Conservation (phyloP, 1,140 invertebrate genomes). For the Ladona fulva region DNA sequence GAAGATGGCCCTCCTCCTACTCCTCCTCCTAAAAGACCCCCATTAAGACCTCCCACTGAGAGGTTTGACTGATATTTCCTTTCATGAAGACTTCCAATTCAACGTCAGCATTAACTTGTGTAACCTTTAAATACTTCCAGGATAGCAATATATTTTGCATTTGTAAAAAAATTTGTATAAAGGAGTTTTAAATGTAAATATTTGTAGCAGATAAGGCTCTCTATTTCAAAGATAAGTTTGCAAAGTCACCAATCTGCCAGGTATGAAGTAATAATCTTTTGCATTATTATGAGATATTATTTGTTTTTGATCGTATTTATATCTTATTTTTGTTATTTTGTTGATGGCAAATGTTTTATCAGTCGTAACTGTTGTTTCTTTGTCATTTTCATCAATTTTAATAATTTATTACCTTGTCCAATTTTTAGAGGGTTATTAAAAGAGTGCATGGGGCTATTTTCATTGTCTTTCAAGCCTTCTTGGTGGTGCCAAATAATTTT, state of each 20-base stretch:
- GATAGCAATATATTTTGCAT: neutral
- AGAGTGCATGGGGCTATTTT: too few species aligned
- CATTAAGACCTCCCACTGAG: constrained; percentile 22
- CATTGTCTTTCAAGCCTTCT: too few species aligned
- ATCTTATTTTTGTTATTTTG: too few species aligned
- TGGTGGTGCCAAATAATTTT: too few species aligned
- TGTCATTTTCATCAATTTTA: too few species aligned
- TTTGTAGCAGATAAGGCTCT: neutral
- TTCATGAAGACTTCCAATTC: neutral
- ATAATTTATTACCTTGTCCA: too few species aligned
- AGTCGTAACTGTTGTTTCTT: too few species aligned
- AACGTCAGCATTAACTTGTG: neutral
- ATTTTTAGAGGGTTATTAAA: too few species aligned
- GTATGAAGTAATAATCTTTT: too few species aligned
- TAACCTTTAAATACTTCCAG: neutral
- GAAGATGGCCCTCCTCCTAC: constrained; percentile 40
- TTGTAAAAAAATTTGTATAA: constrained; percentile 5
- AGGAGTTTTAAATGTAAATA: neutral
- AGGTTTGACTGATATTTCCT: neutral
- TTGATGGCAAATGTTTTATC: too few species aligned
- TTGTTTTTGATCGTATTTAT: too few species aligned
- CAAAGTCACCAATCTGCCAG: neutral
- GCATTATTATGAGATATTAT: too few species aligned
- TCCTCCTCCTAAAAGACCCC: constrained; percentile 47
- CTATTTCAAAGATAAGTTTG: neutral